A percentile compares a stretch with the other conserved stretches of the same genome.
Evolutionary conservation across 2,888 invertebrate genomes (phyloP).

Genomic region (Synanthedon andrenaeformis): DNA sequence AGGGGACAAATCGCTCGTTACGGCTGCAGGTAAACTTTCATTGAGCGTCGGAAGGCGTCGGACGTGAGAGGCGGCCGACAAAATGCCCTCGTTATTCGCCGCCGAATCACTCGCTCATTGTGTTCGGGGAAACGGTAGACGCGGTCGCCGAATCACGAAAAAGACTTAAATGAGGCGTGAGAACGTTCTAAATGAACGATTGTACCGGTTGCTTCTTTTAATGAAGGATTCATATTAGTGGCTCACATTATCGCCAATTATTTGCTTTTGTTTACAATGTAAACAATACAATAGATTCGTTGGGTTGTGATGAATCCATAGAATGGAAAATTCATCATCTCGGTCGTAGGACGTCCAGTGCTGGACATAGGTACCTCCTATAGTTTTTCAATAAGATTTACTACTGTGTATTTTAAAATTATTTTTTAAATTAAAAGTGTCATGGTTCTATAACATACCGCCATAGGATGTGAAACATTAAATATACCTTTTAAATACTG

Average conservation of each 20-base stretch:
- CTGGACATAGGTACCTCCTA: no score
- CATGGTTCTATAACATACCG: no score
- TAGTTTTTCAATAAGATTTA: no score
- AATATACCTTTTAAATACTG: no score
- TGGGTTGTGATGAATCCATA: no score
- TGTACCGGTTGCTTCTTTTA: conserved; percentile 51
- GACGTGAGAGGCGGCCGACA: conserved; percentile 70
- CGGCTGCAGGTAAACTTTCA: conserved; percentile 72
- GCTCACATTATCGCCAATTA: conserved; percentile 43
- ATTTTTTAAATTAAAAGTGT: no score
- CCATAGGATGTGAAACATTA: no score
- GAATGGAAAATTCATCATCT: no score
- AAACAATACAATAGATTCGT: no score
- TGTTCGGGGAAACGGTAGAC: conserved; percentile 69
- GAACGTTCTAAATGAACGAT: conserved; percentile 67
- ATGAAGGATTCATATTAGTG: conserved; percentile 62
- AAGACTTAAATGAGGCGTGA: conserved; percentile 71
- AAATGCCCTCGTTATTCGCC: conserved; percentile 71
- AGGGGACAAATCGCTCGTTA: conserved; percentile 71
- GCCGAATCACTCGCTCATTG: conserved; percentile 71
- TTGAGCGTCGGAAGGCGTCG: conserved; percentile 71
- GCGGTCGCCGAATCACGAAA: conserved; percentile 66
- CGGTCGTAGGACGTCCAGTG: no score
- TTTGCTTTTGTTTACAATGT: conserved; percentile 19
- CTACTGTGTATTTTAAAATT: no score